Evolutionary conservation across 2,888 invertebrate genomes (phyloP), one percentile per base, ranked within the genome.

Genomic region (Parasteatoda lunata): DNA sequence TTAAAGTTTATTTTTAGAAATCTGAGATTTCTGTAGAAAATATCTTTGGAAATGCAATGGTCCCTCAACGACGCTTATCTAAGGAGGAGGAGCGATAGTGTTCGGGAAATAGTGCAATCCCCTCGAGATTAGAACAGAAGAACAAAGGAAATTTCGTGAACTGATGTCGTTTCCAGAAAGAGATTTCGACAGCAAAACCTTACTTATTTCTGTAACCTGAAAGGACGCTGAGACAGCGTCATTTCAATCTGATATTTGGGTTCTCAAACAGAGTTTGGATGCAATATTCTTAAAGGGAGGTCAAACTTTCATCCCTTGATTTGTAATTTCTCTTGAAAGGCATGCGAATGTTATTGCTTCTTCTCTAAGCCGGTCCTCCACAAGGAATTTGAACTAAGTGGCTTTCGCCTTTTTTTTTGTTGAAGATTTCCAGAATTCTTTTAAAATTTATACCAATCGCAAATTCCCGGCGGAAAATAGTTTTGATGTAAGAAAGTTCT

Each of bases 291-390:
- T 59, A 13, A 7, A n/a, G 59, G 59, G n/a, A 59, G 59, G 59
- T 59, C 30, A 30, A 30, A 30, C 30, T 30, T 59, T 7, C 59
- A 8, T 7, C 4, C 59, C 59, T 59, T n/a, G 11, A 59, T 4
- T 59, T 59, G 59, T 59, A 59, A 59, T 59, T 59, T 59, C 59
- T 59, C n/a, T 59, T 59, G 59, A 59, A 30, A 59, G 59, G 59
- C 59, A n/a, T 8, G 30, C 30, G 30, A 30, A 30, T 30, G 30
- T 30, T 9, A 59, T 59, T 13, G 59, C 8, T n/a, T 59, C 13
- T 59, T 59, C 59, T 59, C 59, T 59, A 59, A 59, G n/a, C n/a
- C 59, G 7, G 9, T 59, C 59, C n/a, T 59, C n/a, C 59, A 13
- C 59, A 4, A 59, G 59, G n/a, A 59, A 59, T 59, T 9, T 13